These are phyloP conservation scores for Crossaster papposus DNA, from an alignment of 53 echinoderm and acorn worm species.

Conservation along the genomic window DNA sequence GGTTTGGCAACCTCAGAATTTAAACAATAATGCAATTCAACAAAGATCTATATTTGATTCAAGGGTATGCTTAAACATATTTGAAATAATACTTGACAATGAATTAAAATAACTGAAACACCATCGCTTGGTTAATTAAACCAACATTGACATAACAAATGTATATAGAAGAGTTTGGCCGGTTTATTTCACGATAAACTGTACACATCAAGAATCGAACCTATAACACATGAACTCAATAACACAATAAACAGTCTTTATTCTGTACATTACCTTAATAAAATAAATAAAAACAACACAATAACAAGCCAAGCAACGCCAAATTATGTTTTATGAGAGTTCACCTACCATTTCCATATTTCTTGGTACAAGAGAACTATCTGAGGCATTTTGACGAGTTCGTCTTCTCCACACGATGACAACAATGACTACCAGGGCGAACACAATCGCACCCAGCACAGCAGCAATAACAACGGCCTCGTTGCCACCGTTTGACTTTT, in stretches of 20 bases:
- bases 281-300: background rate
- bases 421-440: background rate
- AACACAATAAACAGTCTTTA: too few relatives aligned
- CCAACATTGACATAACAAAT: too few relatives aligned
- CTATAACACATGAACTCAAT: too few relatives aligned
- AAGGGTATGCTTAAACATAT: too few relatives aligned
- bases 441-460: background rate
- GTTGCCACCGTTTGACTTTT: too few relatives aligned
- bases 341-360: slow-evolving; percentile 1
- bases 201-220: too few relatives aligned
- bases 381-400: background rate
- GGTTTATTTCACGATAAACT: too few relatives aligned
- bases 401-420: slow-evolving; percentile 4
- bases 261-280: background rate
- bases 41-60: background rate
- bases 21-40: background rate
- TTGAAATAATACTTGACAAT: too few relatives aligned
- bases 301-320: background rate
- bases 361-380: background rate
- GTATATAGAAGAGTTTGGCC: too few relatives aligned
- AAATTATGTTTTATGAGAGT: background rate
- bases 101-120: too few relatives aligned
- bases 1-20: background rate
- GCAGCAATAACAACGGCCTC: background rate
- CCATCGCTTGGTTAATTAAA: too few relatives aligned